phyloP scores from a whole-genome alignment of 2,113 vertebrate genomes.

The Cricetomys ansorgei region DNA sequence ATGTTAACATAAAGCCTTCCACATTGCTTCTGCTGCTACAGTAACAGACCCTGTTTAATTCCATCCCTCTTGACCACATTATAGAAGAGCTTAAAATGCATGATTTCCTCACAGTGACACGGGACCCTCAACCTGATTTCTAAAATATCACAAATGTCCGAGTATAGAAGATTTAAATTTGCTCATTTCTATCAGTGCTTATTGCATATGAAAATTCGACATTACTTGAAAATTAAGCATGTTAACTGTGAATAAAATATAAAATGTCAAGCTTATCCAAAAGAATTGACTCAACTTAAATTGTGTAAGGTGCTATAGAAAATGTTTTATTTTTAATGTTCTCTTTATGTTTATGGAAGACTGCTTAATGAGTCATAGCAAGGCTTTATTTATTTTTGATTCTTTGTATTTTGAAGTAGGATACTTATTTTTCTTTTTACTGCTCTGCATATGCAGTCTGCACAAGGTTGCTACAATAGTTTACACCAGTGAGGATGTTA shows the following conservation, averaged over 20 bases:
- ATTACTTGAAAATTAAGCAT: constrained; percentile 33
- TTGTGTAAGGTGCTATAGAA: background rate
- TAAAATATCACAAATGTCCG: constrained; percentile 21
- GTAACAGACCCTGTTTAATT: background rate
- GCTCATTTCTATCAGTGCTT: background rate
- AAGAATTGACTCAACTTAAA: constrained; percentile 43
- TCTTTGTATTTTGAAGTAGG: background rate
- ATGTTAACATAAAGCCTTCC: background rate
- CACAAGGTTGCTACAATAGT: background rate
- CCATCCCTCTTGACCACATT: background rate
- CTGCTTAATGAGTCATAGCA: background rate
- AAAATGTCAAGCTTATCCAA: constrained; percentile 17
- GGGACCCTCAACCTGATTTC: background rate
- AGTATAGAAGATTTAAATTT: constrained; percentile 29
- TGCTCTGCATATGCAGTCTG: background rate
- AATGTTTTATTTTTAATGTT: constrained; percentile 32
- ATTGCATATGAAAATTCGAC: constrained; percentile 34
- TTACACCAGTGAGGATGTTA: background rate
- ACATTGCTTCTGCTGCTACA: background rate
- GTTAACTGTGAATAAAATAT: constrained; percentile 28
- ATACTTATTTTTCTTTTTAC: background rate
- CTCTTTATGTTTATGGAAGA: constrained; percentile 16
- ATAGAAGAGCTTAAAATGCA: background rate
- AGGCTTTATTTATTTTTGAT: background rate
- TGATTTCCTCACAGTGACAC: background rate